Conservation (phyloP, 2,113 vertebrate genomes). For the Gallinago media region DNA sequence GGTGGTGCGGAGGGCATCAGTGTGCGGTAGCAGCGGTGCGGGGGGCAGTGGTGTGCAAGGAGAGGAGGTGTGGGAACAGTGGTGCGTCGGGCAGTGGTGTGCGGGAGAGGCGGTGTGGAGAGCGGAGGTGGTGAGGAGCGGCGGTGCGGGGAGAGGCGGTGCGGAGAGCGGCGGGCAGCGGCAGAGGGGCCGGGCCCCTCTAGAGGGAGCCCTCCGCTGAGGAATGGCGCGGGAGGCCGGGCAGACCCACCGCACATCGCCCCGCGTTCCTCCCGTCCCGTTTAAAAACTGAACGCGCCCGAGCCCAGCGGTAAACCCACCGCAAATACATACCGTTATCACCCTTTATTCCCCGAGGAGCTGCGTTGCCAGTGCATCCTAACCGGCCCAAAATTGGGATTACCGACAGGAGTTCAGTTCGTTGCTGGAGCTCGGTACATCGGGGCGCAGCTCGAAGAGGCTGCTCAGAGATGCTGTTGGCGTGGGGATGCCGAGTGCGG, state of each 20-base stretch:
- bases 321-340: accelerated
- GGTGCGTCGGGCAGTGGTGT: too few relatives aligned
- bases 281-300: accelerated
- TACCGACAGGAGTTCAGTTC: accelerated
- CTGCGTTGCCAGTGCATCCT: accelerated
- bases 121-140: not conserved
- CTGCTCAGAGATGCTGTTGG: not conserved
- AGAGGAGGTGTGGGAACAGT: too few relatives aligned
- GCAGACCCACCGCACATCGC: accelerated
- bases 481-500: accelerated
- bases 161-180: not conserved
- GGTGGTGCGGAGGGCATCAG: too few relatives aligned
- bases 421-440: not conserved
- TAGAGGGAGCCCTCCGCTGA: slow-evolving; percentile 46
- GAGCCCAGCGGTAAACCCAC: accelerated
- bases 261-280: accelerated
- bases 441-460: not conserved
- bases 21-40: too few relatives aligned
- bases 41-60: not conserved
- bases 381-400: accelerated
- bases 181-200: not conserved
- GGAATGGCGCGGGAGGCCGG: not conserved
- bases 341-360: accelerated
- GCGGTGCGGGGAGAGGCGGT: not conserved
- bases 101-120: not conserved